Base-by-base conservation (phyloP, 2,797 vertebrate genomes). In the Melanotaenia trifasciata region DNA sequence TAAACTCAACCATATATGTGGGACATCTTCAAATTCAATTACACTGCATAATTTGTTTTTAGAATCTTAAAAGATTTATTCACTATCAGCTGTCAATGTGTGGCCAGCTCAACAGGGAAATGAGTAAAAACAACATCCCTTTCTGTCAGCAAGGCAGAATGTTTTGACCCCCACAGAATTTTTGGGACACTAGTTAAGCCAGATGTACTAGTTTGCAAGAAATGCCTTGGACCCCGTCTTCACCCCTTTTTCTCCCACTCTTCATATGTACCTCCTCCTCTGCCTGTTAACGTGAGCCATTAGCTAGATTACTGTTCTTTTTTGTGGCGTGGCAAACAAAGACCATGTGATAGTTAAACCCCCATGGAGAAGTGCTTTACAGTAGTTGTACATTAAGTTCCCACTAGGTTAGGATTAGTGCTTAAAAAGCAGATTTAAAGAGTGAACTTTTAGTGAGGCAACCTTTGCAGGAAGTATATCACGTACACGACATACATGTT, bases 271-370 rank as follows among this genome's bases (percentile, higher is more conserved):
- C 45, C 64, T 67, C 43, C 53, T 75, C 51, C 36, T 45, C 58
- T 43, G 62, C 40, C 45, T 86, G 75, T 67, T 79, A 67, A 81
- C 77, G 61, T 2, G 61, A 59, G 26, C 58, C 75, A 70, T 73
- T 70, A 80, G 74, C 70, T 7, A 54, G 83, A 84, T 88, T 79
- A 85, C 62, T 62, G 58, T 56, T 70, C 70, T 81, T 60, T 64
- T 84, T 60, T 56, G 14, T 85, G 56, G 47, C 56, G 58, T 72
- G 38, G 56, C 63, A 86, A 78, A 85, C 76, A 83, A 84, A 84
- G 66, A 18, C 43, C 86, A 73, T 86, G 83, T 81, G 83, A 85
- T 81, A 72, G 80, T 62, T 79, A 73, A 84, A 64, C 74, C 70
- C 54, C 56, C 3, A n/a, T 35, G 0, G 14, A 40, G 76, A 58